These are phyloP conservation scores for Lepidocolaptes lacrymiger DNA, from an alignment of 2,797 vertebrate genomes.

Conservation along the genomic window DNA sequence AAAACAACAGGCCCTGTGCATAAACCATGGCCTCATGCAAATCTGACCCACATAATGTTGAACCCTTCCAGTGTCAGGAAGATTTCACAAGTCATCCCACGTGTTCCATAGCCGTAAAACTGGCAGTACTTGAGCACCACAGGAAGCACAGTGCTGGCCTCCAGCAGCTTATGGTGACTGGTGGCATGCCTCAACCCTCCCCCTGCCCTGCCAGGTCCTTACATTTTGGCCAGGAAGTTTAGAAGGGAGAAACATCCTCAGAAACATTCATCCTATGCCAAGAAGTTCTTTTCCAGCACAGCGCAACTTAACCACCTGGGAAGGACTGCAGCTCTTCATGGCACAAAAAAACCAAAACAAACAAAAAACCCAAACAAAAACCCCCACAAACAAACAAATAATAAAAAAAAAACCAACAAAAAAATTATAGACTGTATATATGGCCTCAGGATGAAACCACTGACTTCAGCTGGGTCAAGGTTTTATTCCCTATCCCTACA, in stretches of 20 bases:
- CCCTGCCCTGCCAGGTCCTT: neutral
- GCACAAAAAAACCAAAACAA: neutral
- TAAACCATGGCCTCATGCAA: conserved; percentile 48
- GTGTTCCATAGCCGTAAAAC: neutral
- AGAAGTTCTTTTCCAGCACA: neutral
- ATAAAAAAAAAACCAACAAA: neutral
- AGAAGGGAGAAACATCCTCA: neutral
- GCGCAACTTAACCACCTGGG: neutral
- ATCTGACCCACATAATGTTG: conserved; percentile 9
- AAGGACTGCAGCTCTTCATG: neutral
- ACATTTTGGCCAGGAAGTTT: neutral
- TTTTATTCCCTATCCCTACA: neutral
- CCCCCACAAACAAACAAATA: neutral
- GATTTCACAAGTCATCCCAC: neutral
- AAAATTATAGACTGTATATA: neutral
- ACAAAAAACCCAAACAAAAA: neutral
- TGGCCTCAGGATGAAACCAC: neutral
- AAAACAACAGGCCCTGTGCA: conserved; percentile 51
- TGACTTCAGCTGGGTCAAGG: neutral
- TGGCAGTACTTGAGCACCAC: neutral
- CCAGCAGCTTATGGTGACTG: neutral
- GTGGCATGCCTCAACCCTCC: neutral
- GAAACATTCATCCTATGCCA: neutral
- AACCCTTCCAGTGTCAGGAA: neutral
- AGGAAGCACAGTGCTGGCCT: neutral